A percentile compares a stretch with the other conserved stretches of the same genome.
Conservation (phyloP, 2,888 invertebrate genomes). For the Pseudoips prasinana region DNA sequence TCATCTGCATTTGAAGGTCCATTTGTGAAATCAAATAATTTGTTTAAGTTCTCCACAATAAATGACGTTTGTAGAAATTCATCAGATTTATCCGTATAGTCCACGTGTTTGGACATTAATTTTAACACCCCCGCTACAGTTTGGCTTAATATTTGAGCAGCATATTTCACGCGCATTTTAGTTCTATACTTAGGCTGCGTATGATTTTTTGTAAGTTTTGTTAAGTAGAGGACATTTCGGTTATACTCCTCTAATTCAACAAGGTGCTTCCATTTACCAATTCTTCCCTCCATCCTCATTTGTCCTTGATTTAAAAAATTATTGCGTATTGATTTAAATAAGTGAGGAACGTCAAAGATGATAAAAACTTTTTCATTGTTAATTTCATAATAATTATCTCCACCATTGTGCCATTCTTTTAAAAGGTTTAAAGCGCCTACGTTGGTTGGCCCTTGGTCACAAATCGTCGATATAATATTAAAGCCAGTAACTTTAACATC, state of each 20-base stretch:
- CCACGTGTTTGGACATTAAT: conserved; percentile 2
- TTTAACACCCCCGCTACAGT: conserved; percentile 22
- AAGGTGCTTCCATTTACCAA: conserved; percentile 16
- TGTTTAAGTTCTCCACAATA: conserved; percentile 12
- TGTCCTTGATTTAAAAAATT: conserved; percentile 8
- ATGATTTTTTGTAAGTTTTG: conserved; percentile 13
- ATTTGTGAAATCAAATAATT: conserved; percentile 23
- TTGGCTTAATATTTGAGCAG: conserved; percentile 23
- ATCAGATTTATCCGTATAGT: background rate
- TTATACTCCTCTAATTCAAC: conserved; percentile 13
- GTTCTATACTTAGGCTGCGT: conserved; percentile 10
- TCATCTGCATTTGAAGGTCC: conserved; percentile 19
- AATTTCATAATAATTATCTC: background rate
- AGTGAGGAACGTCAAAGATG: conserved; percentile 13
- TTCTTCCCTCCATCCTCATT: conserved; percentile 8
- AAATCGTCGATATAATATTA: conserved; percentile 14
- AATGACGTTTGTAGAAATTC: conserved; percentile 4
- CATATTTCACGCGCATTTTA: conserved; percentile 26
- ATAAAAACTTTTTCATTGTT: conserved; percentile 2
- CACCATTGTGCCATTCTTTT: background rate
- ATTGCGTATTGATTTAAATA: conserved; percentile 17
- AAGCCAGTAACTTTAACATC: conserved; percentile 7
- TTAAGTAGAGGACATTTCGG: conserved; percentile 7
- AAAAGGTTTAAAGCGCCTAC: conserved; percentile 9
- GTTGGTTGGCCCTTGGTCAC: conserved; percentile 24